Percentiles rank a stretch among this genome's conserved stretches.
Evolutionary conservation across 2,797 vertebrate species (phyloP).

Genomic region (Ctenopoma multispine): DNA sequence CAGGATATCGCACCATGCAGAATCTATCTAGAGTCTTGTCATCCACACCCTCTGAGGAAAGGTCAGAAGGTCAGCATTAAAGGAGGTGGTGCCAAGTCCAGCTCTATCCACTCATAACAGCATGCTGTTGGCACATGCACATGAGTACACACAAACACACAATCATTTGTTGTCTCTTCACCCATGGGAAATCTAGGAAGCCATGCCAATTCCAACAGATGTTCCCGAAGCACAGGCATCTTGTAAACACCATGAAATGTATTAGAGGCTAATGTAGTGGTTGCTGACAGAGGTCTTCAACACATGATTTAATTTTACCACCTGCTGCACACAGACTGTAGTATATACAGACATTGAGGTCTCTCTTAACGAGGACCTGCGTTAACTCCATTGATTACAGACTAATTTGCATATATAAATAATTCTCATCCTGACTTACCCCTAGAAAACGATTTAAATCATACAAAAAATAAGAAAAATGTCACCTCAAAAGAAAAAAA

Average conservation of each 20-base stretch:
- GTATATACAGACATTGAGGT: slow-evolving; percentile 18
- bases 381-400: not conserved
- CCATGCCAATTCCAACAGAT: slow-evolving; percentile 81
- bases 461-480: not conserved
- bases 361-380: slow-evolving; percentile 12
- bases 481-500: not conserved
- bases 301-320: slow-evolving; percentile 66
- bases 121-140: slow-evolving; percentile 68
- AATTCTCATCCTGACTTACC: not conserved
- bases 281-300: slow-evolving; percentile 70
- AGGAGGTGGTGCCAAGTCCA: slow-evolving; percentile 67
- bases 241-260: slow-evolving; percentile 81
- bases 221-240: slow-evolving; percentile 80
- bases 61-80: slow-evolving; percentile 60
- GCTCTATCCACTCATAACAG: slow-evolving; percentile 65
- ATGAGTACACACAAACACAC: slow-evolving; percentile 28
- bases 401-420: too few relatives aligned
- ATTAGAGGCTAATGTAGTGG: slow-evolving; percentile 75
- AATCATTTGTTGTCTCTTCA: slow-evolving; percentile 71
- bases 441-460: not conserved
- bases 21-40: slow-evolving; percentile 47
- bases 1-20: slow-evolving; percentile 34
- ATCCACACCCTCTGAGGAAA: slow-evolving; percentile 53
- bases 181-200: slow-evolving; percentile 69
- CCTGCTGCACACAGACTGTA: slow-evolving; percentile 63